Conservation (phyloP, 2,797 vertebrate genomes). For the Spatula clypeata region DNA sequence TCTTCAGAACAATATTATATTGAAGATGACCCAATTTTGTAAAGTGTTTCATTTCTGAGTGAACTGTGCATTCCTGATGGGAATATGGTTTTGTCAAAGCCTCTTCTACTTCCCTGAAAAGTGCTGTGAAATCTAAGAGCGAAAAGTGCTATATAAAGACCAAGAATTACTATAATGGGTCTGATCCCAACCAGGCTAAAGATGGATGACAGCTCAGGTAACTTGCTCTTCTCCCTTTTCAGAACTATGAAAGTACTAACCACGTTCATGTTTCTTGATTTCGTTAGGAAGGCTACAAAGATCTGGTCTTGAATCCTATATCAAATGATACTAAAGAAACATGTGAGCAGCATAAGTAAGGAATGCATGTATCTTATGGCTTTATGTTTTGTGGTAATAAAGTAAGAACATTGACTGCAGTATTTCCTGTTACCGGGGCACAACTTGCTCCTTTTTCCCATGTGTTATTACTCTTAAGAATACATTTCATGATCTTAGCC, state of each 20-base stretch:
- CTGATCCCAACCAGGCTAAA: neutral
- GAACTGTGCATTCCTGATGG: neutral
- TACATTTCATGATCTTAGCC: rapidly evolving
- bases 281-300: neutral
- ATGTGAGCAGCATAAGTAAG: neutral
- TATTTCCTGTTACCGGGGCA: neutral
- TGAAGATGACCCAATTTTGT: conserved; percentile 20
- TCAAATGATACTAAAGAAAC: neutral
- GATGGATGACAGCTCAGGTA: neutral
- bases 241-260: neutral
- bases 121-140: neutral
- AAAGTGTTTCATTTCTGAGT: conserved; percentile 30
- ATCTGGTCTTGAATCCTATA: neutral
- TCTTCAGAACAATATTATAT: conserved; percentile 1
- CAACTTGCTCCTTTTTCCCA: neutral
- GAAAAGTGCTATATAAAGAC: conserved; percentile 13
- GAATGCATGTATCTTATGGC: neutral
- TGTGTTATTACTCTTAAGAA: neutral
- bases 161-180: neutral
- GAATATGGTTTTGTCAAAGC: neutral
- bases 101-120: conserved; percentile 13
- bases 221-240: neutral
- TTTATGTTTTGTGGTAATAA: neutral
- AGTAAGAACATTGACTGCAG: neutral
- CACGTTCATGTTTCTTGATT: neutral